Percentiles rank a stretch among this genome's conserved stretches.
Conservation (phyloP, 2,113 vertebrate species). For the Chloropsis hardwickii region DNA sequence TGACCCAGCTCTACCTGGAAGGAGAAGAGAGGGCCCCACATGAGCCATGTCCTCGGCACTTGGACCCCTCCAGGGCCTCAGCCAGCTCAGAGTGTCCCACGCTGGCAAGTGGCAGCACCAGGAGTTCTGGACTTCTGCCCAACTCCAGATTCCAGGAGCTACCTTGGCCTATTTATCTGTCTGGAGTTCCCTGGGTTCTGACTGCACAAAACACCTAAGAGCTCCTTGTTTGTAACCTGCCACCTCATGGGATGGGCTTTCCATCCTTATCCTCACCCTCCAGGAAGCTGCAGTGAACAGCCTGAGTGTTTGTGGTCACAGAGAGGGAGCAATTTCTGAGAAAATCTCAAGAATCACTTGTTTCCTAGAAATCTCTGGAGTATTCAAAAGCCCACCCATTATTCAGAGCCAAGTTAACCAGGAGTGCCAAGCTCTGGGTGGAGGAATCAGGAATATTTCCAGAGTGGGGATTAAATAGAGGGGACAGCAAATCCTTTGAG, state of each 20-base stretch:
- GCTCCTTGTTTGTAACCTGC: not conserved
- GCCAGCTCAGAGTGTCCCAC: not conserved
- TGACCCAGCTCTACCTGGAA: not conserved
- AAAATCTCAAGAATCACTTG: accelerated
- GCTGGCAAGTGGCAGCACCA: not conserved
- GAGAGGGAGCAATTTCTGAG: not conserved
- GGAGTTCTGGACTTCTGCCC: not conserved
- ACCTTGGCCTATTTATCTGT: accelerated
- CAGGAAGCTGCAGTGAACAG: not conserved
- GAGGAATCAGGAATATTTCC: not conserved
- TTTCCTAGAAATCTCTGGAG: not conserved
- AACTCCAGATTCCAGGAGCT: not conserved
- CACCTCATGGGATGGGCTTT: accelerated
- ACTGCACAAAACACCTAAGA: not conserved
- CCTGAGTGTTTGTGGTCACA: not conserved
- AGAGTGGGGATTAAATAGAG: not conserved
- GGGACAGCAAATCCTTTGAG: not conserved
- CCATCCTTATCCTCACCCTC: not conserved
- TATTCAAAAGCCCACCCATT: not conserved
- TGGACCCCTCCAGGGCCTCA: not conserved
- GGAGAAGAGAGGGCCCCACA: not conserved
- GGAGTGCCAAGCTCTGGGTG: not conserved
- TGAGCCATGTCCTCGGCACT: not conserved
- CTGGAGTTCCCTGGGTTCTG: not conserved
- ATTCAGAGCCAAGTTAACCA: not conserved